These are phyloP conservation scores for Eucidaris tribuloides DNA, from an alignment of 35 echinoderm and acorn worm genomes.

Conservation along the genomic window DNA sequence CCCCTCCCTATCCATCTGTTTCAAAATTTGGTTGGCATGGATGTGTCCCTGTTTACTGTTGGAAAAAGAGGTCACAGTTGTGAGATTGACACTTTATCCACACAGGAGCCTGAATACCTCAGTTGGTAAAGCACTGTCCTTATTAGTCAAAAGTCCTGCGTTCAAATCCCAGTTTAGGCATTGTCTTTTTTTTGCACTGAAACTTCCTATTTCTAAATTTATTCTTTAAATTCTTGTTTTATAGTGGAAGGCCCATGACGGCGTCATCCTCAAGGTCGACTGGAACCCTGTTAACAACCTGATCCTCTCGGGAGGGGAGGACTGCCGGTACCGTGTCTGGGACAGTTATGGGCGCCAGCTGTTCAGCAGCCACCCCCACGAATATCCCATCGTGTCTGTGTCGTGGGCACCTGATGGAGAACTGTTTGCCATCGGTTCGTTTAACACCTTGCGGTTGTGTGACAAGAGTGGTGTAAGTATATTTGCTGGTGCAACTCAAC, in stretches of 20 bases:
- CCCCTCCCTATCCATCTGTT: no score
- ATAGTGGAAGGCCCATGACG: slow-evolving; percentile 99
- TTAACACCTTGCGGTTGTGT: slow-evolving; percentile 93
- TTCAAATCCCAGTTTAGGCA: no score
- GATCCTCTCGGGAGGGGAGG: slow-evolving; percentile 92
- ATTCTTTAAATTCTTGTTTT: no score
- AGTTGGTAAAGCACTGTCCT: no score
- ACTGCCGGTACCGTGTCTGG: slow-evolving; percentile 94
- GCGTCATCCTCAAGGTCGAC: slow-evolving; percentile 98
- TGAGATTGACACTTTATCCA: no score
- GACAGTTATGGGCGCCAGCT: slow-evolving; percentile 92
- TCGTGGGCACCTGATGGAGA: slow-evolving; percentile 97
- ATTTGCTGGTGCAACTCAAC: background rate
- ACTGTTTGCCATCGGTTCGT: slow-evolving; percentile 94
- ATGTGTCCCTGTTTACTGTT: no score
- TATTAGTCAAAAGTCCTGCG: no score
- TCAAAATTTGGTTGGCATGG: no score
- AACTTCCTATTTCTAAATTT: no score
- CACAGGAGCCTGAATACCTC: no score
- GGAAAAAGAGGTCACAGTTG: no score
- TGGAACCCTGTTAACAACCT: slow-evolving; percentile 98
- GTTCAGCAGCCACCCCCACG: slow-evolving; percentile 79
- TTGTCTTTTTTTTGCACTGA: no score
- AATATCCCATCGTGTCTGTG: slow-evolving; percentile 94
- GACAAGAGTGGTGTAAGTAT: slow-evolving; percentile 94